These are phyloP conservation scores for Homarus americanus DNA, from an alignment of 1,140 invertebrate species.

Conservation along the genomic window DNA sequence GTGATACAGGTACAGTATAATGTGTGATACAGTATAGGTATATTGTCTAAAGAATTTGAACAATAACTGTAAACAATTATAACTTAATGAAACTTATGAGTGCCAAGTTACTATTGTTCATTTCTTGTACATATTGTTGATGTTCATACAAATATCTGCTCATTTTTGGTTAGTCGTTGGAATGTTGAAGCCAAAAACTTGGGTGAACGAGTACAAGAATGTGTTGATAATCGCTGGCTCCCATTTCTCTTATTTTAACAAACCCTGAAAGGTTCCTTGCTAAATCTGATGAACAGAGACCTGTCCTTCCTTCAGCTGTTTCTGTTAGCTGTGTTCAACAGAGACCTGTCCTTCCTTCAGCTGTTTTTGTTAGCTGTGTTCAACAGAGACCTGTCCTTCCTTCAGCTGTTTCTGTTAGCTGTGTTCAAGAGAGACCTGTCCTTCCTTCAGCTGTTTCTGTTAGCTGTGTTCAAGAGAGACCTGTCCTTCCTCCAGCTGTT, in stretches of 20 bases:
- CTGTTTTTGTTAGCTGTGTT: no score
- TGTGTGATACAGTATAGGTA: neutral
- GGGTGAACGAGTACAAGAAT: conserved; percentile 48
- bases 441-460: no score
- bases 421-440: no score
- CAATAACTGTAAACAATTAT: neutral
- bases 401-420: no score
- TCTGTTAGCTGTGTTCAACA: no score
- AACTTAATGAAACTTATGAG: conserved; percentile 24
- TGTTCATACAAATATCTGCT: conserved; percentile 58
- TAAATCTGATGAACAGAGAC: no score
- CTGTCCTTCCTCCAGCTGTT: no score
- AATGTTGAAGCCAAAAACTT: conserved; percentile 39
- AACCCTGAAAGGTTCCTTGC: conserved; percentile 42
- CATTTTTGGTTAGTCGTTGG: conserved; percentile 39
- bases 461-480: no score
- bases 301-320: no score
- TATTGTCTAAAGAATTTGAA: no score
- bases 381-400: no score
- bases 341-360: no score
- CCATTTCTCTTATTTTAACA: conserved; percentile 1
- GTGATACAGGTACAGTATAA: neutral
- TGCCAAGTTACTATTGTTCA: conserved; percentile 53
- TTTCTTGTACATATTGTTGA: conserved; percentile 63
- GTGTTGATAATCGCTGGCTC: conserved; percentile 2